phyloP scores from a whole-genome alignment of 1,140 invertebrate species.

The Reticulitermes speratus region DNA sequence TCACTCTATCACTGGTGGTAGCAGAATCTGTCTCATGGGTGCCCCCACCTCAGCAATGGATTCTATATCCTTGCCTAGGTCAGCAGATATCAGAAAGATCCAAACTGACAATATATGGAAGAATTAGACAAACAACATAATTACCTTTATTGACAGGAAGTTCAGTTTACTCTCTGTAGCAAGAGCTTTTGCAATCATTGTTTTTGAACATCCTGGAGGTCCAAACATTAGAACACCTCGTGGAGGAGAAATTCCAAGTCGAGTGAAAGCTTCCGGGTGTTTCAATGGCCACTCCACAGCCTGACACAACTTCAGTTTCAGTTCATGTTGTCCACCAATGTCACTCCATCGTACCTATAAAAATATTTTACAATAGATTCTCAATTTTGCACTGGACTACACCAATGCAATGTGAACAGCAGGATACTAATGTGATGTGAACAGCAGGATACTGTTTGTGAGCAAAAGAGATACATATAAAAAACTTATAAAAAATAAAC shows the following conservation, averaged over 20 bases:
- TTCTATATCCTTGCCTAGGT: too few relatives aligned
- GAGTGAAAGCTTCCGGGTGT: constrained; percentile 84
- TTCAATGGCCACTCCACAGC: constrained; percentile 91
- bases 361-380: constrained; percentile 25
- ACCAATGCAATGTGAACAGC: too few relatives aligned
- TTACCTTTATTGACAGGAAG: constrained; percentile 84
- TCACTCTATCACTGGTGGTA: too few relatives aligned
- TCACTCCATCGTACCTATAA: constrained; percentile 75
- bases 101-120: too few relatives aligned
- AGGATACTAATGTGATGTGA: too few relatives aligned
- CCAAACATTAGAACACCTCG: constrained; percentile 95
- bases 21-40: too few relatives aligned
- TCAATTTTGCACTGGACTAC: not conserved
- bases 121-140: too few relatives aligned
- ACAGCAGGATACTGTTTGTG: too few relatives aligned
- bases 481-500: too few relatives aligned
- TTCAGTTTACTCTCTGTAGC: constrained; percentile 93
- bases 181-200: constrained; percentile 91
- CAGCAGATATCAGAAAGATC: too few relatives aligned
- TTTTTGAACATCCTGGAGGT: constrained; percentile 97
- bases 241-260: constrained; percentile 89
- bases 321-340: constrained; percentile 85
- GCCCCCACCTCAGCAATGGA: too few relatives aligned
- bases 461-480: too few relatives aligned
- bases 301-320: constrained; percentile 86